phyloP scores from a whole-genome alignment of 2,113 vertebrate genomes.

The Coreoperca whiteheadi region DNA sequence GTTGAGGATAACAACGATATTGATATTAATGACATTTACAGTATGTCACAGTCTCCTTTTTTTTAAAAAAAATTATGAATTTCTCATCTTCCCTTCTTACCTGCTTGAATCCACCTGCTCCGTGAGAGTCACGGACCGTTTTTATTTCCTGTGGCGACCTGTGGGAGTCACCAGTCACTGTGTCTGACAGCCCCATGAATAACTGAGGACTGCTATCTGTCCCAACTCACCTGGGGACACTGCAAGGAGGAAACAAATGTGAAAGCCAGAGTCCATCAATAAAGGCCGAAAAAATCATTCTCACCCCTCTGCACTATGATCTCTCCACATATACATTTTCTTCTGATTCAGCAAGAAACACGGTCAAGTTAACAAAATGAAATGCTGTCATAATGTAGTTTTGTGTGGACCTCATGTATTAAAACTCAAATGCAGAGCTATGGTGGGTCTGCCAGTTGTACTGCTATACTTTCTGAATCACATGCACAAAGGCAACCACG shows the following conservation, averaged over 20 bases:
- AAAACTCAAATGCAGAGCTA: too few species aligned
- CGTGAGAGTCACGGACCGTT: constrained; percentile 12
- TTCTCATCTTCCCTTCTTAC: neutral
- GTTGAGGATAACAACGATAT: neutral
- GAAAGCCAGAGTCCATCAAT: constrained; percentile 51
- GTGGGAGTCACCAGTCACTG: constrained; percentile 61
- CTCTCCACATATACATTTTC: neutral
- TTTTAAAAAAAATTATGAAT: neutral
- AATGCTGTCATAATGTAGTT: neutral
- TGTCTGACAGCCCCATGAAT: constrained; percentile 73
- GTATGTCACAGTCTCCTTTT: neutral
- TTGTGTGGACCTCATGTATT: too few species aligned
- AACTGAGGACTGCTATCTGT: constrained; percentile 70
- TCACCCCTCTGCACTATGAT: neutral
- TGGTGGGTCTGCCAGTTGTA: too few species aligned
- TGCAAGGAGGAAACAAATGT: constrained; percentile 69
- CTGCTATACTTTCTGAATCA: neutral
- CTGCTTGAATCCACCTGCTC: constrained; percentile 9
- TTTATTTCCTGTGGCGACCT: constrained; percentile 49
- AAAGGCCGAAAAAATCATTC: constrained; percentile 44
- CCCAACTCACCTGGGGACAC: constrained; percentile 59
- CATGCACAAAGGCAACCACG: neutral
- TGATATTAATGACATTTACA: neutral
- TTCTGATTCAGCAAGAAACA: neutral
- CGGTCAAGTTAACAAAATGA: neutral